Percentiles rank a stretch among this genome's conserved stretches.
phyloP scores from a whole-genome alignment of 2,888 invertebrate genomes.

The Endotricha flammealis region DNA sequence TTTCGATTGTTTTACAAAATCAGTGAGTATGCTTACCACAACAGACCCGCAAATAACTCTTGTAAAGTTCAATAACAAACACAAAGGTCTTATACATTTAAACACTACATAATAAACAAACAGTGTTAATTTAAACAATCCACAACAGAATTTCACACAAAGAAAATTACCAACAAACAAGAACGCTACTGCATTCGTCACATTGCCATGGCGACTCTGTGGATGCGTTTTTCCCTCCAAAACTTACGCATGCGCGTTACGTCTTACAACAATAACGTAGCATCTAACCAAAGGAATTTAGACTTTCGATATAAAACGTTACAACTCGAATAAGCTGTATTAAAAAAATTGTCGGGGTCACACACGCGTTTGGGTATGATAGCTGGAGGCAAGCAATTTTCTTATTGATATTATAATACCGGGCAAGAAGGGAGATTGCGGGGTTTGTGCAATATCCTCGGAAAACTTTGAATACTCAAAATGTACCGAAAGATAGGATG shows the following conservation, averaged over 20 bases:
- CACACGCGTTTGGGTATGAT: slow-evolving; percentile 51
- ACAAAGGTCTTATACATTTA: slow-evolving; percentile 40
- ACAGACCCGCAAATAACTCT: slow-evolving; percentile 34
- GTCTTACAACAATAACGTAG: slow-evolving; percentile 1
- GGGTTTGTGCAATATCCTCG: slow-evolving; percentile 43
- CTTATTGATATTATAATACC: slow-evolving; percentile 51
- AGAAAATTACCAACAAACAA: slow-evolving; percentile 24
- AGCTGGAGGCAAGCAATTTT: slow-evolving; percentile 65
- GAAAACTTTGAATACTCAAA: slow-evolving; percentile 22
- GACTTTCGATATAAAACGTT: not conserved
- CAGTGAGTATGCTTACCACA: too few species aligned
- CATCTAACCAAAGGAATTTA: not conserved
- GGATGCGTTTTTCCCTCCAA: slow-evolving; percentile 69
- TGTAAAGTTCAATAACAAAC: slow-evolving; percentile 36
- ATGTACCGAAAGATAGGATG: slow-evolving; percentile 1
- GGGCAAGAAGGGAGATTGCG: slow-evolving; percentile 30
- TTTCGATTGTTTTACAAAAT: too few species aligned
- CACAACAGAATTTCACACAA: slow-evolving; percentile 18
- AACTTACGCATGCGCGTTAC: slow-evolving; percentile 64
- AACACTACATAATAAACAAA: slow-evolving; percentile 10
- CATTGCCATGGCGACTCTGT: slow-evolving; percentile 64
- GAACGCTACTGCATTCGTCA: slow-evolving; percentile 45
- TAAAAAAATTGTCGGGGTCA: slow-evolving; percentile 32
- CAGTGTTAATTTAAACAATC: slow-evolving; percentile 32
- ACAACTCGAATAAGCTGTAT: not conserved